phyloP scores from a whole-genome alignment of 35 echinoderm and acorn worm genomes.

The Heliocidaris erythrogramma region DNA sequence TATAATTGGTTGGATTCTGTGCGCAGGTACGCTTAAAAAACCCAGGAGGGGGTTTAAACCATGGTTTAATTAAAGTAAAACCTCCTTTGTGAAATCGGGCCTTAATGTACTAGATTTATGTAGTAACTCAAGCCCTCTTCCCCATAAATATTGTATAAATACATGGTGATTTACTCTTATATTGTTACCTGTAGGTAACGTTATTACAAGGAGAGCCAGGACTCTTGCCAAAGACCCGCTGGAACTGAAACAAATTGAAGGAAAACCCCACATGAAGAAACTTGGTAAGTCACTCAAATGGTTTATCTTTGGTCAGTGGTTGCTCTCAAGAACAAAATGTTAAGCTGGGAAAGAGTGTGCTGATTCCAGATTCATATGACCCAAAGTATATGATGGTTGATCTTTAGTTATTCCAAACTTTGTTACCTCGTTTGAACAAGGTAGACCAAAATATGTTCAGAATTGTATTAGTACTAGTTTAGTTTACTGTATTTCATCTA shows the following conservation, averaged over 20 bases:
- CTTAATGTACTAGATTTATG: background rate
- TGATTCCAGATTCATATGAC: background rate
- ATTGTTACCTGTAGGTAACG: constrained; percentile 58
- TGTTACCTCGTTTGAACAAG: background rate
- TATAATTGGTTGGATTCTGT: too few relatives aligned
- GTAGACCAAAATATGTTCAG: background rate
- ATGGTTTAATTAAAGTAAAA: too few relatives aligned
- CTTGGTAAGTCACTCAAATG: background rate
- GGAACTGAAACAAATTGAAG: constrained; percentile 84
- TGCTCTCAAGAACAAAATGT: background rate
- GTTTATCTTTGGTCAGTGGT: background rate
- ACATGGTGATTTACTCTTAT: background rate
- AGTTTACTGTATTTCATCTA: background rate
- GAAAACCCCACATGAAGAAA: constrained; percentile 47
- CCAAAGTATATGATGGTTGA: too few relatives aligned
- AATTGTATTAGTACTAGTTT: background rate
- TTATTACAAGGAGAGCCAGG: constrained; percentile 60
- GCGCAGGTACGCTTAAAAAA: too few relatives aligned
- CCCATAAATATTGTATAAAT: background rate
- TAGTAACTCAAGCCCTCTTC: background rate
- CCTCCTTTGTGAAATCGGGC: too few relatives aligned
- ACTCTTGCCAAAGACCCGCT: constrained; percentile 77
- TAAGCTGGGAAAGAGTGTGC: background rate
- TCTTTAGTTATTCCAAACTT: background rate
- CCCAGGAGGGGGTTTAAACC: too few relatives aligned